Percentiles rank a stretch among this genome's conserved stretches.
Evolutionary conservation across 2,797 vertebrate species (phyloP).

Genomic region (Alauda arvensis): DNA sequence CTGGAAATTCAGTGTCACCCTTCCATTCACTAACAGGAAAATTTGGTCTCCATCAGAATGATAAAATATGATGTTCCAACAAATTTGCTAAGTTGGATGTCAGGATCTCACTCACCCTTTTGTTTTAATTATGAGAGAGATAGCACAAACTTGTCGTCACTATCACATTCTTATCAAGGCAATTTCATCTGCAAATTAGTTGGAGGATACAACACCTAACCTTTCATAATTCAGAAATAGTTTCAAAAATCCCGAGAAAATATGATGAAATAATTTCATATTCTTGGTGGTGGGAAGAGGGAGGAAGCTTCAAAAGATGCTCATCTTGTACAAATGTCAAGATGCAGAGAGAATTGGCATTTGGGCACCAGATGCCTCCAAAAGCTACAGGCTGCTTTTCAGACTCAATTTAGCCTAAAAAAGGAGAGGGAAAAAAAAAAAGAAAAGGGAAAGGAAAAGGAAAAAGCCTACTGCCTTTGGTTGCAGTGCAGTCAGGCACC

Average conservation of each 20-base stretch:
- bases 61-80: neutral
- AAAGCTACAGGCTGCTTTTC: neutral
- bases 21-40: neutral
- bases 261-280: neutral
- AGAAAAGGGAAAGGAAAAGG: neutral
- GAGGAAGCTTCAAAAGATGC: neutral
- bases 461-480: neutral
- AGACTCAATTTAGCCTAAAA: neutral
- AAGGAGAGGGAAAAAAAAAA: accelerated
- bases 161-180: neutral
- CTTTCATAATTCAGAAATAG: constrained; percentile 2
- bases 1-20: neutral
- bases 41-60: neutral
- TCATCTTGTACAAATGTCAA: neutral
- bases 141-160: neutral
- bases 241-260: neutral
- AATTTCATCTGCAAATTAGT: neutral
- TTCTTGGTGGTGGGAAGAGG: neutral
- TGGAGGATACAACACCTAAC: neutral
- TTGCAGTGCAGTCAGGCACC: neutral
- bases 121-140: neutral
- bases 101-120: neutral
- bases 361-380: neutral
- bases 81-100: neutral
- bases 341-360: neutral